Base-by-base conservation (phyloP, 2,888 invertebrate genomes). In the Agonum fuliginosum region DNA sequence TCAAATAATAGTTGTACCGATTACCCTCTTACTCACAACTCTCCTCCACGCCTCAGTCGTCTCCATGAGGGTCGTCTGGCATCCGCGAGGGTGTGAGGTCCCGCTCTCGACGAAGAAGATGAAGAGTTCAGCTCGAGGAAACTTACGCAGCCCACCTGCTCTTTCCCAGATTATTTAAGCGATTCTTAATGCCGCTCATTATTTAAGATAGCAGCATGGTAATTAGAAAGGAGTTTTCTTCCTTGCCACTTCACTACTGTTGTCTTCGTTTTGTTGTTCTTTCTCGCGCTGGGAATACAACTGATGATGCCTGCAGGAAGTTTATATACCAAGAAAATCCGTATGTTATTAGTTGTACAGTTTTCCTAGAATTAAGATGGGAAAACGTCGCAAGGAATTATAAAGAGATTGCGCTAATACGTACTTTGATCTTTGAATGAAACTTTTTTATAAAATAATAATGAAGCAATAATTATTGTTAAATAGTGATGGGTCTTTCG, bases 141-240 rank as follows among this genome's bases (percentile, higher is more conserved):
- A 86, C 83, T 86, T 85, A 62, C 65, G 84, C 84, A 84, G 83
- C 83, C 85, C 87, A 86, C 86, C 87, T 87, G 87, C 84, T 84
- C 84, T 85, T 86, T 87, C 87, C 85, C 87, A 87, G 87, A 86
- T 87, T 87, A 87, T 87, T 86, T 87, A 87, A 87, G 86, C 86
- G 86, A 85, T 87, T 86, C 86, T 87, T 87, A 87, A 87, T 87
- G 86, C 86, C 84, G 83, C 84, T 86, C 86, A 85, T 86, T 86
- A 86, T 86, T 87, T 86, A 86, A 85, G 86, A 86, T 86, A 84
- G 83, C 85, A 84, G 83, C 83, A 85, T 85, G 85, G 83, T 86
- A 86, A 85, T 85, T 86, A 82, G 82, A 81, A 79, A 79, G 80
- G 79, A 81, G 79, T 65, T 73, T 73, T 58, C 71, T 67, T 67